A percentile compares a stretch with the other conserved stretches of the same genome.
Evolutionary conservation across 2,888 invertebrate species (phyloP).

Genomic region (Hartigia nigra): DNA sequence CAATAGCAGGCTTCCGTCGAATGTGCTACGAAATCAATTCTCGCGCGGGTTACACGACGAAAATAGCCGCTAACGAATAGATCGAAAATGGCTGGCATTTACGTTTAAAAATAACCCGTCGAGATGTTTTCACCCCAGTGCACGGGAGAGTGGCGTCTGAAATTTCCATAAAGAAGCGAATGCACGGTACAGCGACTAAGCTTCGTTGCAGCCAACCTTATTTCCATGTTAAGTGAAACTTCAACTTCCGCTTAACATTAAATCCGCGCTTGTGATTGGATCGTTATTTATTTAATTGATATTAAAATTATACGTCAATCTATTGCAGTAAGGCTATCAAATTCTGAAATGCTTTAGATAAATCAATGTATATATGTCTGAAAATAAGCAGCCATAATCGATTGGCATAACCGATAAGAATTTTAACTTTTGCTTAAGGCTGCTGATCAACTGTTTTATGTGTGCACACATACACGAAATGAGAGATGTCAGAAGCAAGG

Average conservation of each 20-base stretch:
- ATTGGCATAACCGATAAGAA: not conserved
- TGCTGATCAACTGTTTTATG: too few species aligned
- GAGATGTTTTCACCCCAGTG: constrained; percentile 2
- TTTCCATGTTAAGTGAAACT: not conserved
- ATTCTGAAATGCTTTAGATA: not conserved
- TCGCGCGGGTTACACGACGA: constrained; percentile 1
- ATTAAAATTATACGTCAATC: not conserved
- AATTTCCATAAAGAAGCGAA: not conserved
- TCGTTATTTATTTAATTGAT: not conserved
- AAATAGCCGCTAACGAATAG: constrained; percentile 1
- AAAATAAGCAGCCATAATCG: not conserved
- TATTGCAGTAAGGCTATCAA: not conserved
- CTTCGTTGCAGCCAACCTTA: not conserved
- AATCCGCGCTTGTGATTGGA: not conserved
- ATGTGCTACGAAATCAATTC: constrained; percentile 4
- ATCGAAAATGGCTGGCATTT: constrained; percentile 7
- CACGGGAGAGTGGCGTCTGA: not conserved
- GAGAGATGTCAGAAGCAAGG: too few species aligned
- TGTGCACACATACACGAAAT: too few species aligned
- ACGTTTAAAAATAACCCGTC: constrained; percentile 1
- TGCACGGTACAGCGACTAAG: not conserved
- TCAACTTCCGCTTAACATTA: not conserved
- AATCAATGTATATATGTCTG: not conserved
- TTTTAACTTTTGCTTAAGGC: not conserved
- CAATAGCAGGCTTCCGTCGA: not conserved